Base-by-base conservation (phyloP, 2,113 vertebrate species). In the Rhinopithecus roxellana region DNA sequence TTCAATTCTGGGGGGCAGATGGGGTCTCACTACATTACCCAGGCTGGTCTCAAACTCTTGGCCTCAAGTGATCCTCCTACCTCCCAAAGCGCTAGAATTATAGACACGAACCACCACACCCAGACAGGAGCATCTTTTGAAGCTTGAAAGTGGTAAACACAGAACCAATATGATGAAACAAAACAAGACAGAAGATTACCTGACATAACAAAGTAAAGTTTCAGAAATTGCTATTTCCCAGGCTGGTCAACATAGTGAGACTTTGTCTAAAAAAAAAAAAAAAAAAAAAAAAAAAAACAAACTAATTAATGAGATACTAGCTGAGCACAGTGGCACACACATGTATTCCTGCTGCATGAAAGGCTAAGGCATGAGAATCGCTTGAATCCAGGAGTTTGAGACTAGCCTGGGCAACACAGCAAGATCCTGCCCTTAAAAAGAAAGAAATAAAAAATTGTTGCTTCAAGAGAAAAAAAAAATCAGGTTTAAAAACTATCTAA, bases 131-230 rank as follows among this genome's bases (percentile, higher is more conserved):
- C 18, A 25, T 32, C 57, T 88, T 48, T 70, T 57, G 27, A 84
- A 89, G 8, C 23, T 74, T 83, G n/a, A 64, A 80, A 86, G 30
- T 8, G 14, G 8, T 77, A 89, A 94, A 89, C 82, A 43, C 67
- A 77, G 61, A 86, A 74, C 6, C 85, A 35, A 84, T 52, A 52
- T 27, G 27, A 88, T 59, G 30, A 97, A 92, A 95, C 77, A 48
- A 88, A 88, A 95, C 69, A 5, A 97, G 92, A 93, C 22, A 75
- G 87, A 80, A 23, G 77, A 89, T 91, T 91, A 91, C 5, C 38
- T 95, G 38, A 74, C 0, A n/a, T 52, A 94, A 93, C 13, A 93
- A 69, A 90, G 40, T 61, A 91, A 90, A 55, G 38, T 86, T 97
- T 85, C 61, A 97, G 18, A 94, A 93, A 89, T 32, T 95, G 13